These are phyloP conservation scores for Nanorana parkeri DNA, from an alignment of 2,113 vertebrate species.

Conservation along the genomic window DNA sequence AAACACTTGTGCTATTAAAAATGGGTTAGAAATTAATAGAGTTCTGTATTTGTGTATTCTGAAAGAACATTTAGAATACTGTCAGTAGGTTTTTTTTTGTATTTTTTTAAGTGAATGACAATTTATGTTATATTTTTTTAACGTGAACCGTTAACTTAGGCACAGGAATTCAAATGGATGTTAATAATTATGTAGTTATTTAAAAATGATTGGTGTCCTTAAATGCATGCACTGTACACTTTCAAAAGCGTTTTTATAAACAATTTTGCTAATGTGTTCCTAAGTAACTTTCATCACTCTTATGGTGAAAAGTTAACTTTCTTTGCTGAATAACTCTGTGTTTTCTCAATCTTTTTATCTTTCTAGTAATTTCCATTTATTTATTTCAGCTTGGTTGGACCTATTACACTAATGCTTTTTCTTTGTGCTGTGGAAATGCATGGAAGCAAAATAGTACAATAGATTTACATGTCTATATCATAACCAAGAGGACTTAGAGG, in stretches of 20 bases:
- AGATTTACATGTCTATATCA: too few relatives aligned
- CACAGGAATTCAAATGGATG: slow-evolving; percentile 24
- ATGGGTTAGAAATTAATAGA: slow-evolving; percentile 63
- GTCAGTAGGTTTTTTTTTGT: slow-evolving; percentile 14
- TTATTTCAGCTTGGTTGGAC: background rate
- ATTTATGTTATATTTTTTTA: slow-evolving; percentile 40
- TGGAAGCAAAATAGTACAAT: too few relatives aligned
- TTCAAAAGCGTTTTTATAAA: slow-evolving; percentile 28
- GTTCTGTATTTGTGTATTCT: slow-evolving; percentile 60
- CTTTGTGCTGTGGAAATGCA: background rate
- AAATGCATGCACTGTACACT: slow-evolving; percentile 1
- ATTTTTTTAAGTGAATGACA: background rate
- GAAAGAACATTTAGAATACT: background rate
- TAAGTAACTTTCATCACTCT: slow-evolving; percentile 21
- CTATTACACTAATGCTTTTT: background rate
- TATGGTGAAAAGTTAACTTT: slow-evolving; percentile 1
- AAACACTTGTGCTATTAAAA: slow-evolving; percentile 67
- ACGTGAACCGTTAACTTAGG: background rate
- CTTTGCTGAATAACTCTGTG: background rate
- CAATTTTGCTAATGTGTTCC: slow-evolving; percentile 26
- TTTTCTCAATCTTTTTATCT: background rate
- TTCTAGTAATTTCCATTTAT: slow-evolving; percentile 1
- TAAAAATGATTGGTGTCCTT: slow-evolving; percentile 12
- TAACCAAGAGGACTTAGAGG: too few relatives aligned
- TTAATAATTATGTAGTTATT: slow-evolving; percentile 30